Evolutionary conservation across 2,888 invertebrate species (phyloP).

Genomic region (Plebejus anna): DNA sequence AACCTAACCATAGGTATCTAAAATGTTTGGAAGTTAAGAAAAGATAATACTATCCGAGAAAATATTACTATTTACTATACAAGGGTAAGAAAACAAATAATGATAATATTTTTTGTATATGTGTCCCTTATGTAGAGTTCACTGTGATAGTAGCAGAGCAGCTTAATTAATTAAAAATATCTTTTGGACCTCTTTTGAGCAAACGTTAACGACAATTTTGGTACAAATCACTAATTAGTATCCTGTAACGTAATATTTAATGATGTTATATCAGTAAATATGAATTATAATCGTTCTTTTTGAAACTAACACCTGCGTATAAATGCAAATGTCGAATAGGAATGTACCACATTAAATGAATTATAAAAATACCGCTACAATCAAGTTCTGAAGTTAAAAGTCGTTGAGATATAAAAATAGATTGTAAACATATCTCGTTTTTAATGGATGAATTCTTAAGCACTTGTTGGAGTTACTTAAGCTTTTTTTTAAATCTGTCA

Average conservation of each 20-base stretch:
- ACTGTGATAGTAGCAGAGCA: too few relatives aligned
- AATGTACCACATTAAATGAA: neutral
- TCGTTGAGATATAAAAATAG: neutral
- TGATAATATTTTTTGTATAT: too few relatives aligned
- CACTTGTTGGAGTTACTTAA: too few relatives aligned
- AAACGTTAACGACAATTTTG: neutral
- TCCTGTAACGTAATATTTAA: neutral
- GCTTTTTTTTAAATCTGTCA: too few relatives aligned
- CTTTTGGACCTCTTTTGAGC: neutral
- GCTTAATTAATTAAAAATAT: too few relatives aligned
- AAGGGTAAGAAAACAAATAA: too few relatives aligned
- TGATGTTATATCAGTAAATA: neutral
- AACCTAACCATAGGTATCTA: neutral
- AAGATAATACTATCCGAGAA: neutral
- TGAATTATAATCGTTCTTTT: neutral
- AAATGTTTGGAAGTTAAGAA: neutral
- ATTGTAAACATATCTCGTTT: neutral
- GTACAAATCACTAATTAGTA: neutral
- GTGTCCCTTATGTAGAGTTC: too few relatives aligned
- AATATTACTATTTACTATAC: too few relatives aligned
- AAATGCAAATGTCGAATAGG: conserved; percentile 3
- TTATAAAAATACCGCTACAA: conserved; percentile 28
- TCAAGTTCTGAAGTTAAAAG: conserved; percentile 11
- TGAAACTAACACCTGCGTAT: conserved; percentile 15
- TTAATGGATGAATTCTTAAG: neutral